Conservation (phyloP, 2,113 vertebrate species). For the Chinchilla lanigera region DNA sequence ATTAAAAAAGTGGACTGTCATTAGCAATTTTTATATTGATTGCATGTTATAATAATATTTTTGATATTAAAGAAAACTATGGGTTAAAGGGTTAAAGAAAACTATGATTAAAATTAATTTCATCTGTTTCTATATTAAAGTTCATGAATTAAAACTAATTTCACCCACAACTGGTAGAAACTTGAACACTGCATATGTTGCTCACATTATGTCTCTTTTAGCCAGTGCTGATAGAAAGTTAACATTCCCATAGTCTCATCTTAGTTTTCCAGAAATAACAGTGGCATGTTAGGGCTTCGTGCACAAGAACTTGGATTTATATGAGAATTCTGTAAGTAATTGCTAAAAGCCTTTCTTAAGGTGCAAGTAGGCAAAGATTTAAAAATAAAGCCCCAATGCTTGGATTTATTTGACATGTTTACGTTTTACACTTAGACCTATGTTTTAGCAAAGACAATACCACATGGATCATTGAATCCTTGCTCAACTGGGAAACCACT, state of each 20-base stretch:
- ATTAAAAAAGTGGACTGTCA: background rate
- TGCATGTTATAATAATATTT: background rate
- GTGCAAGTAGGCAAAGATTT: background rate
- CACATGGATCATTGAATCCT: background rate
- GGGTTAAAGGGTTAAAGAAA: too few relatives aligned
- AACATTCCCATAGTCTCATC: background rate
- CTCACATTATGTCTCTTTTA: background rate
- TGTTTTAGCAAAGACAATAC: conserved; percentile 34
- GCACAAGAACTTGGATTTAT: background rate
- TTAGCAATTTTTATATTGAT: conserved; percentile 2
- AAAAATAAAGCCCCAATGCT: background rate
- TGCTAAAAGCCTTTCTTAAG: conserved; percentile 43
- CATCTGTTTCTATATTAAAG: background rate
- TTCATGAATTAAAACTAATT: background rate
- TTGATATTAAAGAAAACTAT: background rate
- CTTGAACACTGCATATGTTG: background rate
- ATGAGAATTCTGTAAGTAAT: conserved; percentile 1
- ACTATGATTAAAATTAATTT: conserved; percentile 40
- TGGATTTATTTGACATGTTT: background rate
- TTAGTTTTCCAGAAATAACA: conserved; percentile 25
- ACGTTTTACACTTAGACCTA: background rate
- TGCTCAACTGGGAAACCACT: background rate
- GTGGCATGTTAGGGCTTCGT: background rate
- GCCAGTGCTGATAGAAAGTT: background rate
- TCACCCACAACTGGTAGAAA: background rate